Percentiles rank a stretch among this genome's conserved stretches.
These are phyloP conservation scores for Hetaerina titia DNA, from an alignment of 2,888 invertebrate genomes.

Conservation along the genomic window DNA sequence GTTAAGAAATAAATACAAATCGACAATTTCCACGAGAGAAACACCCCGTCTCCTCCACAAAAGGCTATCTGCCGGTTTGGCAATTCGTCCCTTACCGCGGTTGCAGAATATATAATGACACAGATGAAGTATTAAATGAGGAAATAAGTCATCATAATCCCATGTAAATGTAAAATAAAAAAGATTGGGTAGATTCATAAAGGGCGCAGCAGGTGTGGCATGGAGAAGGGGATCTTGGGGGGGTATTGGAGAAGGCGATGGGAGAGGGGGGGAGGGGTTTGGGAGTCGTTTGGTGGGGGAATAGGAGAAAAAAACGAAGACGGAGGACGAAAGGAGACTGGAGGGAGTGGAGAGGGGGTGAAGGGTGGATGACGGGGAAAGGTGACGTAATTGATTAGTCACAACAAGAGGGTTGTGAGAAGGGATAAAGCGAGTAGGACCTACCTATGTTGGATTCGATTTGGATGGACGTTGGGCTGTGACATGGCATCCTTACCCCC, in stretches of 20 bases:
- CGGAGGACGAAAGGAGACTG: not conserved
- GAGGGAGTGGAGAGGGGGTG: not conserved
- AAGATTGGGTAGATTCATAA: not conserved
- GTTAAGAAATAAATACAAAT: no score
- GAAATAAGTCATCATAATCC: not conserved
- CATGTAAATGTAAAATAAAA: not conserved
- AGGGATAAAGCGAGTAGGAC: no score
- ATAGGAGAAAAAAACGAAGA: not conserved
- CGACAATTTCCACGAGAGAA: not conserved
- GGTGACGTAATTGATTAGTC: not conserved
- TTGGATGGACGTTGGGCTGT: no score
- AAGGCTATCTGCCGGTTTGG: not conserved
- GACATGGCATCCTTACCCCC: no score
- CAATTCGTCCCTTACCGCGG: not conserved
- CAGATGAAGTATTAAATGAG: not conserved
- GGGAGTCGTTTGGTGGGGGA: not conserved
- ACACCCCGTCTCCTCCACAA: not conserved
- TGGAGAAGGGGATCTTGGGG: not conserved
- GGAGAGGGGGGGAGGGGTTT: not conserved
- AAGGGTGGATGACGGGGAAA: not conserved
- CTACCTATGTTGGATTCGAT: no score
- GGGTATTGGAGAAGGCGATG: not conserved
- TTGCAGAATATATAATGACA: not conserved
- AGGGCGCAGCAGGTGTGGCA: not conserved
- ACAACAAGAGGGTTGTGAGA: not conserved